Evolutionary conservation across 2,797 vertebrate genomes (phyloP).

Genomic region (Pseudopleuronectes americanus): DNA sequence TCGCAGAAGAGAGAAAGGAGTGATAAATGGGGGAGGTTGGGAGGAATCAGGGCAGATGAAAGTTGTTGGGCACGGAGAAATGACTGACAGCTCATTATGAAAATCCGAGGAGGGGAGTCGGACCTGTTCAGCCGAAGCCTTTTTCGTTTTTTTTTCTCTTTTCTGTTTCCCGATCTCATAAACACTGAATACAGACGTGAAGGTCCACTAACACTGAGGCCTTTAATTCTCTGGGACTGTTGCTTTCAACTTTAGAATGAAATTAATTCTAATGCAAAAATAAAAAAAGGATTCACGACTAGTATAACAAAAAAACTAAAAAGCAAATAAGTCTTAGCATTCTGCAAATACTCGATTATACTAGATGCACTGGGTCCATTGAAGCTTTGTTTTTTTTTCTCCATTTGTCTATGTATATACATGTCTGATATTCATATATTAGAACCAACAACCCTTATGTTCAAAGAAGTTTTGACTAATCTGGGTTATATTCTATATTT

Average conservation of each 20-base stretch:
- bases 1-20: constrained; percentile 72
- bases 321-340: neutral
- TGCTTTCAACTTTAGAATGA: neutral
- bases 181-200: constrained; percentile 3
- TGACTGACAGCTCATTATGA: constrained; percentile 81
- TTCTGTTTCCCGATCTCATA: constrained; percentile 22
- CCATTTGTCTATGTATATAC: no score
- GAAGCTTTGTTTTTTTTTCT: no score
- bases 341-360: neutral
- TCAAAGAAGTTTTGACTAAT: no score
- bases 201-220: constrained; percentile 4
- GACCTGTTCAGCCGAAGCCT: constrained; percentile 44
- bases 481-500: no score
- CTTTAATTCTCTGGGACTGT: constrained; percentile 17
- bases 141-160: constrained; percentile 28
- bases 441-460: no score
- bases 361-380: no score
- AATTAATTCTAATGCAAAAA: neutral
- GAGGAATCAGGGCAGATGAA: constrained; percentile 86
- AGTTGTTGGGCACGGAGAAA: constrained; percentile 84
- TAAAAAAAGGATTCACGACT: neutral
- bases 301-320: neutral
- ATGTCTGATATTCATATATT: no score
- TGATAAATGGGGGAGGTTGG: constrained; percentile 80
- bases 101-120: constrained; percentile 64